Conservation (phyloP, 1,140 invertebrate genomes). For the Drosophila repleta region DNA sequence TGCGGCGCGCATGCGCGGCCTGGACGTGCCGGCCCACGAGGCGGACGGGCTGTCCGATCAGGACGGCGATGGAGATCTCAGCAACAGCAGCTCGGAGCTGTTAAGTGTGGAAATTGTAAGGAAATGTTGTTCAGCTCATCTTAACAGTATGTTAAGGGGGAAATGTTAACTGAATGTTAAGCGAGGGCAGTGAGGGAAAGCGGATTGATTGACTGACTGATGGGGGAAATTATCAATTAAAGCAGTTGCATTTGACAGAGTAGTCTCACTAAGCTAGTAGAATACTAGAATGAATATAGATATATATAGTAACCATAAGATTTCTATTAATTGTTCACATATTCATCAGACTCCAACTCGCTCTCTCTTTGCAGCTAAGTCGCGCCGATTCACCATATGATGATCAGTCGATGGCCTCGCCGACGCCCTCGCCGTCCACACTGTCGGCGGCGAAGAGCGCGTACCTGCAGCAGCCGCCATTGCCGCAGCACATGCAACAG, state of each 20-base stretch:
- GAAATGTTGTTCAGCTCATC: neutral
- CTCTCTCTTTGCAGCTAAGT: conserved; percentile 58
- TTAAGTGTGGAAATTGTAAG: conserved; percentile 59
- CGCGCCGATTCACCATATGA: conserved; percentile 74
- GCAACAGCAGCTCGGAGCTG: conserved; percentile 81
- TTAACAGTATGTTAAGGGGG: neutral
- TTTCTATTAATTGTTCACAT: neutral
- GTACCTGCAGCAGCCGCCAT: conserved; percentile 65
- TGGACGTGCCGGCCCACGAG: conserved; percentile 85
- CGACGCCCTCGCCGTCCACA: conserved; percentile 71
- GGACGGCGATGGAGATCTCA: conserved; percentile 73
- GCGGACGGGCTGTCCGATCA: conserved; percentile 86
- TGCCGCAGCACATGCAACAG: conserved; percentile 70
- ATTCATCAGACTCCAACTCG: neutral
- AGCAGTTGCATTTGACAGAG: too few species aligned
- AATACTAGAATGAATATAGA: too few species aligned
- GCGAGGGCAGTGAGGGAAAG: too few species aligned
- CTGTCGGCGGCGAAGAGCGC: conserved; percentile 68
- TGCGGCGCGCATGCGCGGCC: conserved; percentile 87
- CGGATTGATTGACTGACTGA: too few species aligned
- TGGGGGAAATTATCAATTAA: too few species aligned
- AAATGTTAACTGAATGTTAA: too few species aligned
- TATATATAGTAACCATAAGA: too few species aligned
- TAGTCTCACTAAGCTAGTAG: too few species aligned
- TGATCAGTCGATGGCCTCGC: conserved; percentile 59